Evolutionary conservation across 2,797 vertebrate species (phyloP).

Genomic region (Chlorospingus flavigularis): DNA sequence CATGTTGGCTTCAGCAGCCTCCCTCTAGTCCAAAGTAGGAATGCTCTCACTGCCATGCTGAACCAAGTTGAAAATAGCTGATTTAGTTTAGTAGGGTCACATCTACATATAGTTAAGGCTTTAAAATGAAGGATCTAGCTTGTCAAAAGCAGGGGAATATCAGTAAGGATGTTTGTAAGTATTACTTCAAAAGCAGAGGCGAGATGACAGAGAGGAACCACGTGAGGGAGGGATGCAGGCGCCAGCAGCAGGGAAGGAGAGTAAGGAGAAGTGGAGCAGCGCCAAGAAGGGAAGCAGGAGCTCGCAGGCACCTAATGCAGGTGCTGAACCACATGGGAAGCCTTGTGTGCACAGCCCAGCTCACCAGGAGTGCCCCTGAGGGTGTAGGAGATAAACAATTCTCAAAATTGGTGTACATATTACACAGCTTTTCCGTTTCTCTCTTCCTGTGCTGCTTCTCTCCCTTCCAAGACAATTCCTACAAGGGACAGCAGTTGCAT

Average conservation of each 20-base stretch:
- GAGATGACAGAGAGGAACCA: neutral
- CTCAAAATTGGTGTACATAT: neutral
- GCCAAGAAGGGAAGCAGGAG: neutral
- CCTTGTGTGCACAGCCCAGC: neutral
- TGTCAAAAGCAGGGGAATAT: neutral
- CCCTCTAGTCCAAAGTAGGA: neutral
- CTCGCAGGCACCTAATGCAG: neutral
- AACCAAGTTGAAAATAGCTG: neutral
- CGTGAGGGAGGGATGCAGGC: neutral
- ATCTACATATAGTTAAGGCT: neutral
- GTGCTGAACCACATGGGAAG: accelerated
- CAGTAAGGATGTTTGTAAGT: neutral
- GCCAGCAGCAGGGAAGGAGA: neutral
- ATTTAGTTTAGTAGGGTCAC: neutral
- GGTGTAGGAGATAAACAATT: neutral
- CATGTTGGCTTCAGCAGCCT: neutral
- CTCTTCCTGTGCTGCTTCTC: neutral
- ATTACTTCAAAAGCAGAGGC: neutral
- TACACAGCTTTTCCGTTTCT: neutral
- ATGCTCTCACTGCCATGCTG: neutral
- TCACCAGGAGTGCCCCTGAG: accelerated
- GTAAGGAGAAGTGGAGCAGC: accelerated
- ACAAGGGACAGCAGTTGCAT: neutral
- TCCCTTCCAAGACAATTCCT: neutral
- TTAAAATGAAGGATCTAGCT: neutral